Evolutionary conservation across 1,140 invertebrate species (phyloP), one percentile per base, ranked within the genome.

Genomic region (Bombus difficillimus): DNA sequence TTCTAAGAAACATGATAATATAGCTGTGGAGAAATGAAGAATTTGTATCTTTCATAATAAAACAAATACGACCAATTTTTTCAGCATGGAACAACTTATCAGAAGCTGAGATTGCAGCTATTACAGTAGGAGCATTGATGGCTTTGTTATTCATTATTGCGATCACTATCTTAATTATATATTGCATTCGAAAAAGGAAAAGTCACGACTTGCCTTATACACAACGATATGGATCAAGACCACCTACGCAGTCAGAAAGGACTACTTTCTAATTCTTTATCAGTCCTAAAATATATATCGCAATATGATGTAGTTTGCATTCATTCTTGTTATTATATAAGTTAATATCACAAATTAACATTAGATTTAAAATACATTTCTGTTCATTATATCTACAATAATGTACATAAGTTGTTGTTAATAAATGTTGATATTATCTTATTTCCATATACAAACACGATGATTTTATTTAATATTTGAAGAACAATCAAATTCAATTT

Each of bases 31-130:
- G 25, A 76, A 47, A 57, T 39, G 28, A 53, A 53, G 47, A 28
- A 37, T 47, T 39, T 62, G 1, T 66, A 32, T 32, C 18, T 8
- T 69, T 41, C 41, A 22, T 32, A 59, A 81, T 59, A 34, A 79
- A 9, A 69, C 59, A 25, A 59, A 62, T 32, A n/a, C 66, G 0
- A 53, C 57, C 71, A 18, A 37, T 74, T 83, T 86, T 94, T 93
- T 53, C 64, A 95, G 94, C 59, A 47, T 95, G 94, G 94, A 80
- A 93, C 34, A 95, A 95, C 75, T 88, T 95, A 12, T 87, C 85
- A 41, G 74, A 87, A 71, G 95, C 95, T 75, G 93, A 95, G 89
- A 95, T 96, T 86, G 93, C 94, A 57, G 95, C 96, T 10, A 92
- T 96, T 73, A 92, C 94, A 59, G 76, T 96, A 18, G 95, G 95